Evolutionary conservation across 2,797 vertebrate species (phyloP), one percentile per base, ranked within the genome.

Genomic region (Scolopax rusticola): DNA sequence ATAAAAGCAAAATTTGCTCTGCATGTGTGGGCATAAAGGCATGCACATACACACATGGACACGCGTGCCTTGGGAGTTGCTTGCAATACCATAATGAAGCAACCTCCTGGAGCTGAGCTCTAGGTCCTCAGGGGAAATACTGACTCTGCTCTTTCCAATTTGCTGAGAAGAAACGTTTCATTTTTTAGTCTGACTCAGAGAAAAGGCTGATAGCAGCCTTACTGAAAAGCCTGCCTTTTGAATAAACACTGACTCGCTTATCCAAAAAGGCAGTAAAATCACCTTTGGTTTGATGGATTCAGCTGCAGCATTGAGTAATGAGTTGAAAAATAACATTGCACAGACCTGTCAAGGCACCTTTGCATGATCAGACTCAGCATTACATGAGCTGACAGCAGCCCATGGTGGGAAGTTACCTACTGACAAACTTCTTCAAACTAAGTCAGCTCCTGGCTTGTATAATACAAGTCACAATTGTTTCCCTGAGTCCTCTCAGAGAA

Each of bases 271-370:
- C 84, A 84, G 87, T 53, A 94, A 84, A 95, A 96, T 90, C 87
- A 95, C 92, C 76, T 96, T 60, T 68, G 63, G 68, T 89, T 86
- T 90, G 89, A 90, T 15, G 43, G 89, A 86, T 94, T 79, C 81
- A 94, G 64, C 92, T 91, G 59, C 61, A 91, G 77, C 3, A 15
- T 38, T 96, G 95, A 96, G 89, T 91, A 96, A 95, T 82, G 93
- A 87, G 33, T 89, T 95, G 89, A 90, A 95, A 95, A 96, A 94
- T 90, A 89, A 91, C 85, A 90, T 30, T 92, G 74, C 78, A 64
- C 93, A 96, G 91, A 89, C 95, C 91, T 95, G 94, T 87, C 89
- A 83, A 84, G 90, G 69, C 68, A 89, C 83, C 56, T 91, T 84
- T 87, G 59, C 67, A 28, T 76, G 87, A 95, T 92, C 78, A 80